phyloP scores from a whole-genome alignment of 2,113 vertebrate species.

The Anarhynchus alexandrinus region DNA sequence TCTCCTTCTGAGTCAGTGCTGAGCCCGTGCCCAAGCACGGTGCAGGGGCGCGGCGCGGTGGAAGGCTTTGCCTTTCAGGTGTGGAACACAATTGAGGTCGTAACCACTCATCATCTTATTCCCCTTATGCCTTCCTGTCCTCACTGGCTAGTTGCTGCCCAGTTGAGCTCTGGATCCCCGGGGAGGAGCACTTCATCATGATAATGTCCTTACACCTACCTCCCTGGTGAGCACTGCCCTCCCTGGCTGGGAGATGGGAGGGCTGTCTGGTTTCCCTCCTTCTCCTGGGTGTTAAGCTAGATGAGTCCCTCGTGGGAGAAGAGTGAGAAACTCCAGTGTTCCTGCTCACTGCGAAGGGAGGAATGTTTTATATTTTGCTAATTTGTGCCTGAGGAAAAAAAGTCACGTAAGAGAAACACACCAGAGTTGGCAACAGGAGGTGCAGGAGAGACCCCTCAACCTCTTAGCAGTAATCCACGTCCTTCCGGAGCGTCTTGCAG shows the following conservation, averaged over 20 bases:
- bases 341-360: not conserved
- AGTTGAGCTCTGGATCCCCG: not conserved
- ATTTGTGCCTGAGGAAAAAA: not conserved
- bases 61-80: not conserved
- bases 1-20: not conserved
- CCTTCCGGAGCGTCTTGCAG: not conserved
- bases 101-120: not conserved
- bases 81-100: not conserved
- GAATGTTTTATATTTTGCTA: not conserved
- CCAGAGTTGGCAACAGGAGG: not conserved
- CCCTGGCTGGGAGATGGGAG: not conserved
- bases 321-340: not conserved
- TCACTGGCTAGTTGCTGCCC: not conserved
- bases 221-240: not conserved
- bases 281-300: not conserved
- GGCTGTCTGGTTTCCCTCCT: not conserved
- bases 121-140: not conserved
- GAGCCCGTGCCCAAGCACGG: not conserved
- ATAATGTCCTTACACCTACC: not conserved
- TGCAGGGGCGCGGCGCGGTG: rapidly evolving
- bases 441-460: not conserved
- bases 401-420: not conserved
- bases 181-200: not conserved
- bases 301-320: not conserved
- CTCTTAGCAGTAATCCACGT: not conserved